Evolutionary conservation across 2,888 invertebrate species (phyloP).

Genomic region (Amblyteles armatorius): DNA sequence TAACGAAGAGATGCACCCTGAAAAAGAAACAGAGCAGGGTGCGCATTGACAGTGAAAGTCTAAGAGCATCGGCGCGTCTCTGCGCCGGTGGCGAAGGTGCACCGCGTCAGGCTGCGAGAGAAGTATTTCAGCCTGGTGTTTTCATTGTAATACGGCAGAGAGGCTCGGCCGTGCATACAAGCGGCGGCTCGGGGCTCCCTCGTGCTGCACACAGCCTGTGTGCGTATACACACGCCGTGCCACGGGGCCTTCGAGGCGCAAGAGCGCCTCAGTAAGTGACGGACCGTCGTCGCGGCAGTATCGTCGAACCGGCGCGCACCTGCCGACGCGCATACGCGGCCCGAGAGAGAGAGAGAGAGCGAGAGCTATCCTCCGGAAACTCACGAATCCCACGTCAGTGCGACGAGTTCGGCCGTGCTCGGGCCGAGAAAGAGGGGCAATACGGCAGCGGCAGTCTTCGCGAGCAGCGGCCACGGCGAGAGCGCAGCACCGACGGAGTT

Average conservation of each 20-base stretch:
- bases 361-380: slow-evolving; percentile 47
- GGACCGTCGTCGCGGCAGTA: slow-evolving; percentile 75
- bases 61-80: slow-evolving; percentile 18
- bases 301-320: slow-evolving; percentile 58
- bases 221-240: slow-evolving; percentile 1
- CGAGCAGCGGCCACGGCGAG: slow-evolving; percentile 5
- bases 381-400: slow-evolving; percentile 50
- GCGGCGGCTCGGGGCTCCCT: slow-evolving; percentile 53
- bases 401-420: slow-evolving; percentile 49
- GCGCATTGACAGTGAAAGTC: slow-evolving; percentile 79
- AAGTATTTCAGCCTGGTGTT: slow-evolving; percentile 9
- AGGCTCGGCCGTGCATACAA: slow-evolving; percentile 64
- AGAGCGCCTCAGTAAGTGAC: slow-evolving; percentile 77
- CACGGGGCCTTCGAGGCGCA: slow-evolving; percentile 27
- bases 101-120: slow-evolving; percentile 47
- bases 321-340: slow-evolving; percentile 55
- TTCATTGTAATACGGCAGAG: slow-evolving; percentile 5
- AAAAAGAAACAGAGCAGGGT: slow-evolving; percentile 71
- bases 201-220: slow-evolving; percentile 31
- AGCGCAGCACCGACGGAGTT: slow-evolving; percentile 13
- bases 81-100: slow-evolving; percentile 23
- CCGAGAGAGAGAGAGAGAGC: slow-evolving; percentile 35
- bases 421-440: slow-evolving; percentile 24
- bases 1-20: slow-evolving; percentile 61
- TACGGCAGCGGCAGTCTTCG: slow-evolving; percentile 25